These are phyloP conservation scores for Glossophaga mutica DNA, from an alignment of 2,797 vertebrate species.

Conservation along the genomic window DNA sequence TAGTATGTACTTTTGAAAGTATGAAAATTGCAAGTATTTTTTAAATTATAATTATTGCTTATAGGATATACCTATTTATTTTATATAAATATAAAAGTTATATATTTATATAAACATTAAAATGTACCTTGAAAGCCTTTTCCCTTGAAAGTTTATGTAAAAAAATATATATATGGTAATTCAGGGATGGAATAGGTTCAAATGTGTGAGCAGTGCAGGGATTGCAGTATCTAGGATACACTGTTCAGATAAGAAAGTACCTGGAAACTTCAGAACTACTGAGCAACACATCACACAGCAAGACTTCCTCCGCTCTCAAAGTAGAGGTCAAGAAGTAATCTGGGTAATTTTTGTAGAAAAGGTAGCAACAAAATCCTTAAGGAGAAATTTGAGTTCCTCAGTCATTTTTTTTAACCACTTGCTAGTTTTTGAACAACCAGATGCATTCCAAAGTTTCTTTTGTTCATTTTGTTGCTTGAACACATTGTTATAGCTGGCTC, in stretches of 20 bases:
- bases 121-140: neutral
- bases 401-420: neutral
- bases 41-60: neutral
- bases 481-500: neutral
- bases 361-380: slow-evolving; percentile 32
- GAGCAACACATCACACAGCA: neutral
- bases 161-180: neutral
- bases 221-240: neutral
- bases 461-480: slow-evolving; percentile 47
- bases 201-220: neutral
- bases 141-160: slow-evolving; percentile 3
- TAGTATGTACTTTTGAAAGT: neutral
- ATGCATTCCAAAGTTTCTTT: slow-evolving; percentile 55
- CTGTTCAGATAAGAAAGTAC: neutral
- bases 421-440: slow-evolving; percentile 45
- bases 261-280: neutral
- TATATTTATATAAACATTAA: neutral
- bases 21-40: slow-evolving; percentile 14
- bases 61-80: neutral
- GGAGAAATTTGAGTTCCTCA: slow-evolving; percentile 13
- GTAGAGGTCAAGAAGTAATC: neutral
- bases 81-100: neutral
- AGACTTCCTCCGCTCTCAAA: neutral
- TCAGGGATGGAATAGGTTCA: neutral
- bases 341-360: slow-evolving; percentile 28